Percentiles rank a stretch among this genome's conserved stretches.
Evolutionary conservation across 2,888 invertebrate genomes (phyloP).

Genomic region (Andrena haemorrhoa): DNA sequence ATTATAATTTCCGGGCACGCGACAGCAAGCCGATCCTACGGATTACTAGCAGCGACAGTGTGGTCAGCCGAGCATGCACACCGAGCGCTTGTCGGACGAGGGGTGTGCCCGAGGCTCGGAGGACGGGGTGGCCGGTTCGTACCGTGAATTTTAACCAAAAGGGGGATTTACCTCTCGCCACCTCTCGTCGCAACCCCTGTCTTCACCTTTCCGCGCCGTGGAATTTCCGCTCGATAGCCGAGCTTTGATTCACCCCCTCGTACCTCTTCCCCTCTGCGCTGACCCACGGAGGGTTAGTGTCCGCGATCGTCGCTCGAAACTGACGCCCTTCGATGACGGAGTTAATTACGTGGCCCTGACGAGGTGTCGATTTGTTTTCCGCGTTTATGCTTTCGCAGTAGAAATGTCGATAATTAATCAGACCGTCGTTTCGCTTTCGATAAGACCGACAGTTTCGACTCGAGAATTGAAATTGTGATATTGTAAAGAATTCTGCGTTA

Average conservation of each 20-base stretch:
- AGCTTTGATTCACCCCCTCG: constrained; percentile 43
- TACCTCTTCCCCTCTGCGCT: not conserved
- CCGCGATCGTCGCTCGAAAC: constrained; percentile 27
- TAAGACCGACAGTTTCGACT: not conserved
- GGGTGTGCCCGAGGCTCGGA: not conserved
- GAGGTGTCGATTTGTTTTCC: not conserved
- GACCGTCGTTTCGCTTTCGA: not conserved
- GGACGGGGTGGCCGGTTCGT: constrained; percentile 47
- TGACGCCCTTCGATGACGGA: not conserved
- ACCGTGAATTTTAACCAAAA: constrained; percentile 67
- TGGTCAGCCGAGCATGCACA: constrained; percentile 74
- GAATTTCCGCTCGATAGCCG: constrained; percentile 59
- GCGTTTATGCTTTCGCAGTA: not conserved
- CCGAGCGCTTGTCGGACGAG: constrained; percentile 41
- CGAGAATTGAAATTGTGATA: not conserved
- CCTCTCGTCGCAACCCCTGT: constrained; percentile 42
- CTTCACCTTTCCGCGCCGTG: constrained; percentile 54
- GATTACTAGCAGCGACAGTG: constrained; percentile 72
- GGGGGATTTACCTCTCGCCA: constrained; percentile 63
- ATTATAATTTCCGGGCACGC: constrained; percentile 77
- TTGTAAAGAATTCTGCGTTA: not conserved
- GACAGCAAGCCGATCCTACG: constrained; percentile 72
- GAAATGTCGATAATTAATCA: constrained; percentile 16
- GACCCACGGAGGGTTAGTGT: no score
- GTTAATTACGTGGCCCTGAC: not conserved